These are phyloP conservation scores for Saccostrea glomerata DNA, from an alignment of 1,140 invertebrate genomes.

Conservation along the genomic window DNA sequence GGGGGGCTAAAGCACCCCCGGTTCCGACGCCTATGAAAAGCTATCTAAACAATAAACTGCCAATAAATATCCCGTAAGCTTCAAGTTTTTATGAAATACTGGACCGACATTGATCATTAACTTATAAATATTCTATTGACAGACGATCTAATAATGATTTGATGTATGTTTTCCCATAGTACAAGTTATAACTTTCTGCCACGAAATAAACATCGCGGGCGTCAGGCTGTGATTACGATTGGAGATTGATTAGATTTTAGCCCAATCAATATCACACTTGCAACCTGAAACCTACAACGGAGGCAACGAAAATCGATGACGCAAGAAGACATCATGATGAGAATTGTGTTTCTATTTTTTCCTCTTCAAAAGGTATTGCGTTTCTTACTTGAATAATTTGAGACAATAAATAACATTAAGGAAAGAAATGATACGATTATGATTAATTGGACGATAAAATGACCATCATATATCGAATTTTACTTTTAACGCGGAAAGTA, in stretches of 20 bases:
- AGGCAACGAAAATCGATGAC: not conserved
- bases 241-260: constrained; percentile 31
- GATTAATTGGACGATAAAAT: no score
- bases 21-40: no score
- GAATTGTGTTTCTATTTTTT: not conserved
- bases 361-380: no score
- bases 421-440: no score
- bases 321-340: not conserved
- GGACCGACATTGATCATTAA: not conserved
- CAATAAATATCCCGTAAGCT: not conserved
- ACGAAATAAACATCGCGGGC: not conserved
- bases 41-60: no score
- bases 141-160: not conserved
- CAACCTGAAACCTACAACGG: constrained; percentile 6
- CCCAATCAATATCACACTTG: not conserved
- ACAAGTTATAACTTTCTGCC: constrained; percentile 1
- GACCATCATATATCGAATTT: no score
- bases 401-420: no score
- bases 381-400: no score
- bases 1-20: no score
- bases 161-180: not conserved
- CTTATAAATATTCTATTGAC: constrained; percentile 3
- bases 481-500: no score
- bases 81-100: not conserved
- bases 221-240: constrained; percentile 16